Percentiles rank a stretch among this genome's conserved stretches.
Evolutionary conservation across 1,140 invertebrate genomes (phyloP).

Genomic region (Stenopsyche tienmushanensis): DNA sequence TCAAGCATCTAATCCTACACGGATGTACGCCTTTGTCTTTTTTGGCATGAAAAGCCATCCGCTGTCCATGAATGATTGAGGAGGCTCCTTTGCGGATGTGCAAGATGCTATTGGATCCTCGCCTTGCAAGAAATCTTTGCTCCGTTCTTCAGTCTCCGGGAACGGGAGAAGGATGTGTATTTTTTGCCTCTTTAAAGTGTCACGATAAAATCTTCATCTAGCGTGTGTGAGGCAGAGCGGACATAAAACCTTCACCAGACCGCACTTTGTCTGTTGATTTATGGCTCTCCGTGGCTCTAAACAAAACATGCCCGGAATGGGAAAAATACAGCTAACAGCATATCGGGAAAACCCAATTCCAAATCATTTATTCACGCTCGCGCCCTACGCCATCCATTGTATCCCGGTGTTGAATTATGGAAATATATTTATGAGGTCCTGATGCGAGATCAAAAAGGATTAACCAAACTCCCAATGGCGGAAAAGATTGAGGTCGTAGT

Average conservation of each 20-base stretch:
- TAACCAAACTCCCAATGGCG: neutral
- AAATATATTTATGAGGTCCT: neutral
- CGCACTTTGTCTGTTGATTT: conserved; percentile 23
- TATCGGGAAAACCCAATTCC: neutral
- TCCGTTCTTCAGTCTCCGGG: neutral
- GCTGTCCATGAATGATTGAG: no score
- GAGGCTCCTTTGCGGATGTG: neutral
- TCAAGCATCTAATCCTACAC: no score
- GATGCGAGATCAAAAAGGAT: neutral
- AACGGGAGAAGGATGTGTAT: conserved; percentile 1
- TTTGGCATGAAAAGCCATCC: no score
- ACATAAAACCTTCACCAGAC: conserved; percentile 22
- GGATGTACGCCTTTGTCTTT: no score
- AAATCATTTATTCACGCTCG: neutral
- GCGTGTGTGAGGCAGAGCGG: neutral
- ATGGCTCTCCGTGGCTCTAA: conserved; percentile 2
- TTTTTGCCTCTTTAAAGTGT: conserved; percentile 9
- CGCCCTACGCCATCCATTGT: neutral
- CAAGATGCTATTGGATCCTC: neutral
- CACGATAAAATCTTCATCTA: conserved; percentile 26
- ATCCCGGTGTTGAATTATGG: neutral
- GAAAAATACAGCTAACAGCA: neutral
- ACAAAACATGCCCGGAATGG: conserved; percentile 11
- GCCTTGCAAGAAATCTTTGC: neutral
- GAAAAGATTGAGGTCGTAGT: neutral